Evolutionary conservation across 2,888 invertebrate species (phyloP).

Genomic region (Smittia sp.): DNA sequence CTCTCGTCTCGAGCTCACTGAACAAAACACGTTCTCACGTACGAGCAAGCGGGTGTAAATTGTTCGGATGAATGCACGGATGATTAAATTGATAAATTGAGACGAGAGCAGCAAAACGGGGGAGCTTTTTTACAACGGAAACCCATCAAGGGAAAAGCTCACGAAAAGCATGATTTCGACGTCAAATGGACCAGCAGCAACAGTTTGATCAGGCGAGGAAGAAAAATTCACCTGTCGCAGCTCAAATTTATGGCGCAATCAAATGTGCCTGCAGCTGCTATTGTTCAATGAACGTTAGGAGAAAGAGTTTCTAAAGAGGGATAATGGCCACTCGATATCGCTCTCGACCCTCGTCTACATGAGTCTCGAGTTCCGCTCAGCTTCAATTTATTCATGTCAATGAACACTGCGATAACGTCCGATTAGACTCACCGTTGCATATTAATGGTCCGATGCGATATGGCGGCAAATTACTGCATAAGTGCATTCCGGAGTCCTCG

Average conservation of each 20-base stretch:
- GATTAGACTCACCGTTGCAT: constrained; percentile 66
- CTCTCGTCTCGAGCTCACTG: neutral
- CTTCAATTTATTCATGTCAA: no score
- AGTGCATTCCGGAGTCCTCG: constrained; percentile 93
- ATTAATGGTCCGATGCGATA: constrained; percentile 68
- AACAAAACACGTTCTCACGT: no score
- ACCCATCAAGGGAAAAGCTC: neutral
- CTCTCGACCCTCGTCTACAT: no score
- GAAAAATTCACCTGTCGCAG: constrained; percentile 33
- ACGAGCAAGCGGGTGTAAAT: neutral
- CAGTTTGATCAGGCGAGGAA: neutral
- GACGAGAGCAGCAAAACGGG: neutral
- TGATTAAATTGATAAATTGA: constrained; percentile 37
- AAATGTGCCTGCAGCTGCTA: neutral
- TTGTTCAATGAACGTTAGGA: neutral
- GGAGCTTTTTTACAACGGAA: neutral
- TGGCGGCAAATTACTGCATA: constrained; percentile 79
- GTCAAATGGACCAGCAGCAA: neutral
- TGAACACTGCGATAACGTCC: no score
- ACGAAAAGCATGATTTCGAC: neutral
- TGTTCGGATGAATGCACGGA: constrained; percentile 18
- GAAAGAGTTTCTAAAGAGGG: no score
- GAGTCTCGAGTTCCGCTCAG: no score
- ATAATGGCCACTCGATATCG: no score
- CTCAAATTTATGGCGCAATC: constrained; percentile 1